phyloP scores from a whole-genome alignment of 2,888 invertebrate species.

The Tortricodes alternella region DNA sequence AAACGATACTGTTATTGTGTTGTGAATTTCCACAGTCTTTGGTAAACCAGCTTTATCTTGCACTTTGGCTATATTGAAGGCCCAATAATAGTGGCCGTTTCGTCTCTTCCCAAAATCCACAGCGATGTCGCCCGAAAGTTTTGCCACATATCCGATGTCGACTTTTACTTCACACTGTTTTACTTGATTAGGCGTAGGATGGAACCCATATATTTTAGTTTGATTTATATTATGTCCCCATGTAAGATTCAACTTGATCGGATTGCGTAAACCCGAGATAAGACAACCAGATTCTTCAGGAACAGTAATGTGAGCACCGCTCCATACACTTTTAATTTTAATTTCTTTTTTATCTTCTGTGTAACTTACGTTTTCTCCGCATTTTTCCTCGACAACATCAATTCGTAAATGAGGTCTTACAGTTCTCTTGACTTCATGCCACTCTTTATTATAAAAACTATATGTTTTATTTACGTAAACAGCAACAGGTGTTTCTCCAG shows the following conservation, averaged over 20 bases:
- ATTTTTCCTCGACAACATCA: no score
- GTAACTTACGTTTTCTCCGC: no score
- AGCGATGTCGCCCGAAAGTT: constrained; percentile 42
- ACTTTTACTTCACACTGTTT: background rate
- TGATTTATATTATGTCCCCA: background rate
- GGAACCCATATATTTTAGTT: background rate
- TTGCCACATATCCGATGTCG: constrained; percentile 44
- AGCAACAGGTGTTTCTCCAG: background rate
- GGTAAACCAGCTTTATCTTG: constrained; percentile 37
- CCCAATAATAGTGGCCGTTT: constrained; percentile 53
- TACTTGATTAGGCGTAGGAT: background rate
- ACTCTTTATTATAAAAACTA: background rate
- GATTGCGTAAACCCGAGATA: background rate
- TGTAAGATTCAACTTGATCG: background rate
- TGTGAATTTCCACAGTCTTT: constrained; percentile 29
- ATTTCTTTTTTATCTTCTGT: background rate
- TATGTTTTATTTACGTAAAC: background rate
- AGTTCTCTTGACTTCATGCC: background rate
- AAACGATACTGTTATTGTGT: constrained; percentile 45
- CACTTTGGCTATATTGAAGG: constrained; percentile 41
- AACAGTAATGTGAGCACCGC: no score
- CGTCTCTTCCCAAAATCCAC: constrained; percentile 40
- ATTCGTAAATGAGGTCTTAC: background rate
- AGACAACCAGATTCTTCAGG: no score
- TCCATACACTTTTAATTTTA: no score